These are phyloP conservation scores for Battus philenor DNA, from an alignment of 1,140 invertebrate species.

Conservation along the genomic window DNA sequence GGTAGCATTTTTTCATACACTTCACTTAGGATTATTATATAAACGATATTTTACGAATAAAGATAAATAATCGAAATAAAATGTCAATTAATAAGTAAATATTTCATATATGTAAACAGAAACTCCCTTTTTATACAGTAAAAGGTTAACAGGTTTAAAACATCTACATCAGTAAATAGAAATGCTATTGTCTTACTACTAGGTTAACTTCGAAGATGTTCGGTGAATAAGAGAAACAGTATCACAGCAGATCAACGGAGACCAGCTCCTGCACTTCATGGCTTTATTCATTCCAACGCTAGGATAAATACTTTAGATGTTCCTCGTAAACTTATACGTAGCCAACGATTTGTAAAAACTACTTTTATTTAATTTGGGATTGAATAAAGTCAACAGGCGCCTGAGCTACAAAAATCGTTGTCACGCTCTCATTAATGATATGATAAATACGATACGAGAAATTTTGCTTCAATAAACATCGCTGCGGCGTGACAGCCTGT, in stretches of 20 bases:
- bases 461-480: slow-evolving; percentile 21
- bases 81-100: slow-evolving; percentile 55
- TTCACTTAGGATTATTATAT: slow-evolving; percentile 63
- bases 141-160: slow-evolving; percentile 63
- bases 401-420: slow-evolving; percentile 24
- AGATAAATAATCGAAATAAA: slow-evolving; percentile 57
- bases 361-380: background rate
- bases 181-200: slow-evolving; percentile 66
- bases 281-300: slow-evolving; percentile 24
- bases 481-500: slow-evolving; percentile 15
- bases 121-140: slow-evolving; percentile 53
- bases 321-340: too few species aligned
- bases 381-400: slow-evolving; percentile 21
- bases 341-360: background rate
- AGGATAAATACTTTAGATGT: background rate
- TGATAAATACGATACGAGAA: slow-evolving; percentile 19
- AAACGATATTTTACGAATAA: slow-evolving; percentile 57
- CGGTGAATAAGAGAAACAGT: slow-evolving; percentile 60
- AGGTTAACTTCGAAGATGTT: slow-evolving; percentile 67
- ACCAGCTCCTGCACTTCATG: slow-evolving; percentile 31
- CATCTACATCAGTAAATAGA: slow-evolving; percentile 59
- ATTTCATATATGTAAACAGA: slow-evolving; percentile 56
- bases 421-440: slow-evolving; percentile 17
- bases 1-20: slow-evolving; percentile 71
- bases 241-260: slow-evolving; percentile 66